A percentile compares a stretch with the other conserved stretches of the same genome.
Evolutionary conservation across 2,113 vertebrate genomes (phyloP).

Genomic region (Oreochromis aureus): DNA sequence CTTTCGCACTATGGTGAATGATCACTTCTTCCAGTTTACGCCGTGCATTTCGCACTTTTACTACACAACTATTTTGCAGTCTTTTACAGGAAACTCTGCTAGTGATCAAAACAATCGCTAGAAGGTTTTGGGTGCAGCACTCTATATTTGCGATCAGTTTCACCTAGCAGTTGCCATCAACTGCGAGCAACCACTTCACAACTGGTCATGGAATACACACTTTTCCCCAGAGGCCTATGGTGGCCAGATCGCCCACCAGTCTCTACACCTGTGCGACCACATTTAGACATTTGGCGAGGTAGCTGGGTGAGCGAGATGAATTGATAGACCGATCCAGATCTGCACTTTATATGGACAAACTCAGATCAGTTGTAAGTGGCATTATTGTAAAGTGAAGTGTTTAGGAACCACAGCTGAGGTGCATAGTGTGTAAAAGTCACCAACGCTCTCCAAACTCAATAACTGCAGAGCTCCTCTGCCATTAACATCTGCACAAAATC

Average conservation of each 20-base stretch:
- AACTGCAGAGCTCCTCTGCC: not conserved
- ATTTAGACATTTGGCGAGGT: not conserved
- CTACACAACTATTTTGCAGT: not conserved
- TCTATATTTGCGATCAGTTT: not conserved
- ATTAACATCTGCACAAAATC: not conserved
- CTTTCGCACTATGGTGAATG: not conserved
- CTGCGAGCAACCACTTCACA: not conserved
- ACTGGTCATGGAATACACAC: not conserved
- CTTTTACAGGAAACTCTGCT: not conserved
- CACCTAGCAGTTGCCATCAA: not conserved
- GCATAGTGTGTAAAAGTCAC: not conserved
- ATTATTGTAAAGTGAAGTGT: not conserved
- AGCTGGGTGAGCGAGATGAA: not conserved
- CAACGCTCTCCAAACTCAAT: not conserved
- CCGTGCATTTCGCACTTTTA: not conserved
- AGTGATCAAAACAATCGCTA: not conserved
- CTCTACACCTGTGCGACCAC: not conserved
- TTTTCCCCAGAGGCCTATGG: not conserved
- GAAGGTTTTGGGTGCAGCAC: not conserved
- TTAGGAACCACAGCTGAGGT: not conserved
- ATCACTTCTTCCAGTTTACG: not conserved
- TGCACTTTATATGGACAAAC: rapidly evolving
- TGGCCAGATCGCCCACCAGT: not conserved
- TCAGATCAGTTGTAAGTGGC: not conserved
- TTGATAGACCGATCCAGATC: not conserved